Evolutionary conservation across 2,888 invertebrate species (phyloP), one percentile per base, ranked within the genome.

Genomic region (Lamellibrachia satsuma): DNA sequence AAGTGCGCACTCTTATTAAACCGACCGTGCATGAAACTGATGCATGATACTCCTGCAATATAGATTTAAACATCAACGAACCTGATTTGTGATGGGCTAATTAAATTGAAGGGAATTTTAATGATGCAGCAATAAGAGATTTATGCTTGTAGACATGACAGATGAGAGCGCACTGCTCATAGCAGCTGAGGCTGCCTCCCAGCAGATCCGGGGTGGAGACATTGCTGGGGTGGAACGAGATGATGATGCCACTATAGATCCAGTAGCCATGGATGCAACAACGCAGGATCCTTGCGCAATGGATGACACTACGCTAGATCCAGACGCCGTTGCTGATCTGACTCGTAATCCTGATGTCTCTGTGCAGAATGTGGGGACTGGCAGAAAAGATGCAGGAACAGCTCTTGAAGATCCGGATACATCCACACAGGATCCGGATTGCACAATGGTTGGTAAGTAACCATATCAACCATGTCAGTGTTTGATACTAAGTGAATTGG

Each of bases 291-390:
- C 22, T 22, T 75, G 22, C 6, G 75, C 75, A 4, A 22, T 75
- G 75, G 75, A 75, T 75, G 75, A 75, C 15, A 75, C 22, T 22
- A 75, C 75, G 15, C 15, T 75, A 22, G 51, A 51, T 90, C 57
- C 52, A 90, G 93, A 15, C 90, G 94, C 94, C 52, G 93, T 94
- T 52, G 94, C 94, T 52, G 95, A 94, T 90, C 9, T 94, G 92
- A 95, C 95, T 15, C 95, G 94, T 92, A 94, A 95, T 55, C 95
- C 94, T 52, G 93, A 94, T 92, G 92, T 27, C 92, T 92, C n/a
- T 90, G 91, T 15, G 90, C 75, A 4, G 22, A 75, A 75, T 22
- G 75, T n/a, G 6, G 75, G 75, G 75, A 4, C 75, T 6, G 22
- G 60, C 51, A 22, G 91, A 92, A 11, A n/a, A 57, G 52, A 91